These are phyloP conservation scores for Acromyrmex heyeri DNA, from an alignment of 1,140 invertebrate genomes.

Conservation along the genomic window DNA sequence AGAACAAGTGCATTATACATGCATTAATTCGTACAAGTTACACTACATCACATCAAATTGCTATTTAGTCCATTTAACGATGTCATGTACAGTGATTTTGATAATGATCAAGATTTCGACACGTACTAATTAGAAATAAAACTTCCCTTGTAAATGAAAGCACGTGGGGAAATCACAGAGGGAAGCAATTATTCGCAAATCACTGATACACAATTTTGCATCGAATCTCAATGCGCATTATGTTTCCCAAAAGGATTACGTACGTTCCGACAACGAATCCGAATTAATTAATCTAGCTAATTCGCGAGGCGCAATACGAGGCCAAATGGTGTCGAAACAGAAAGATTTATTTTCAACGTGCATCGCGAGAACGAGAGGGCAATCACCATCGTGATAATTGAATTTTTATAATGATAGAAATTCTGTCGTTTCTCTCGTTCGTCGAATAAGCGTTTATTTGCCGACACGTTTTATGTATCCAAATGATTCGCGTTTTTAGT, in stretches of 20 bases:
- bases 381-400: constrained; percentile 59
- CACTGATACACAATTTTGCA: constrained; percentile 71
- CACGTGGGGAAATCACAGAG: constrained; percentile 1
- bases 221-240: constrained; percentile 64
- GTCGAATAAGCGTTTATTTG: constrained; percentile 47
- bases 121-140: constrained; percentile 50
- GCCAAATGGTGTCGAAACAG: constrained; percentile 31
- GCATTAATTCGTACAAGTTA: constrained; percentile 42
- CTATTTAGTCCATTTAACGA: constrained; percentile 8
- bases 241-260: constrained; percentile 71
- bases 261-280: constrained; percentile 70
- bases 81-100: constrained; percentile 18
- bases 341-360: constrained; percentile 57
- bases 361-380: constrained; percentile 21
- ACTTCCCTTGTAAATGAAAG: constrained; percentile 32
- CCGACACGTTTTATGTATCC: constrained; percentile 5
- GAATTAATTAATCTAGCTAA: constrained; percentile 77
- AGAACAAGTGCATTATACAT: constrained; percentile 12
- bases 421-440: constrained; percentile 11
- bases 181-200: constrained; percentile 67
- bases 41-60: neutral
- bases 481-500: neutral
- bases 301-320: constrained; percentile 63
- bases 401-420: constrained; percentile 56
- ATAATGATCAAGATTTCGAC: constrained; percentile 32